Percentiles rank a stretch among this genome's conserved stretches.
Conservation (phyloP, 2,113 vertebrate species). For the Calidris pugnax region DNA sequence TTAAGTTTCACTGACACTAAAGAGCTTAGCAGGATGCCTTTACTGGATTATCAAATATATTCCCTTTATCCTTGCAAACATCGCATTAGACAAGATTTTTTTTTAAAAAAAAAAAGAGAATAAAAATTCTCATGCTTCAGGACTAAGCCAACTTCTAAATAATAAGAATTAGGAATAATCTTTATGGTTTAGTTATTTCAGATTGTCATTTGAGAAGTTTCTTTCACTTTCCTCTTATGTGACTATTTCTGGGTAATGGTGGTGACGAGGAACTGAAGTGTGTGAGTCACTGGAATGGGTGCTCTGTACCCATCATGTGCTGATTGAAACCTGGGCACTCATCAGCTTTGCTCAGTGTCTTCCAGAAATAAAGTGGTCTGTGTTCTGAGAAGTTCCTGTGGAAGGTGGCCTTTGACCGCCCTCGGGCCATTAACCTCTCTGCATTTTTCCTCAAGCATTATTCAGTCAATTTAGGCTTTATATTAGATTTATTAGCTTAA, state of each 20-base stretch:
- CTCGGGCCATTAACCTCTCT: not conserved
- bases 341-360: not conserved
- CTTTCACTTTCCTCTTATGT: not conserved
- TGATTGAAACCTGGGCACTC: not conserved
- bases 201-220: not conserved
- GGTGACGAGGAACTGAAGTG: not conserved
- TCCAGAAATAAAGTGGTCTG: not conserved
- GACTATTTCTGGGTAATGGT: not conserved
- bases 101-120: not conserved
- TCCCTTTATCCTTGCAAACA: slow-evolving; percentile 24
- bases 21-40: slow-evolving; percentile 42
- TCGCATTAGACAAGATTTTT: not conserved
- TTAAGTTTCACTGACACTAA: slow-evolving; percentile 25
- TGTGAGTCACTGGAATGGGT: not conserved
- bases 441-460: not conserved
- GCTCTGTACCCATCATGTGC: not conserved
- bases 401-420: not conserved
- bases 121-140: not conserved
- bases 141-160: not conserved
- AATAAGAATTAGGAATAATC: not conserved
- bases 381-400: not conserved
- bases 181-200: not conserved
- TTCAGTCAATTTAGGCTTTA: not conserved
- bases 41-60: slow-evolving; percentile 21
- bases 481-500: not conserved